Evolutionary conservation across 1,140 invertebrate species (phyloP).

Genomic region (Stegodyphus mimosarum): DNA sequence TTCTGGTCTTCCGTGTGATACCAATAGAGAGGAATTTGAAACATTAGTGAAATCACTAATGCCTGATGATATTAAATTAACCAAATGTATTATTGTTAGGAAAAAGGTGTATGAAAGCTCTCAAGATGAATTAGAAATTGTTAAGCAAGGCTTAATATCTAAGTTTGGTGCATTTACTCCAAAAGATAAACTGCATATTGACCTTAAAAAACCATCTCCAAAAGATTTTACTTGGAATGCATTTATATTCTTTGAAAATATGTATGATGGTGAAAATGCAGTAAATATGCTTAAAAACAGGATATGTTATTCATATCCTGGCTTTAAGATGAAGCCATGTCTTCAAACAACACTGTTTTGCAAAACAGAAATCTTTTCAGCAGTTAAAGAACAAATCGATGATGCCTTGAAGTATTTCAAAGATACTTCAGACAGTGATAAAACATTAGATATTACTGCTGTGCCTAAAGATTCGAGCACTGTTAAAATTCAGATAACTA

Average conservation of each 20-base stretch:
- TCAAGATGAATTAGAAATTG: background rate
- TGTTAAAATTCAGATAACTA: constrained; percentile 21
- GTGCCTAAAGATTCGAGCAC: background rate
- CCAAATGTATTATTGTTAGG: constrained; percentile 22
- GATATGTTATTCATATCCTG: background rate
- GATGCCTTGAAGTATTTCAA: constrained; percentile 50
- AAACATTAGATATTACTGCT: constrained; percentile 29
- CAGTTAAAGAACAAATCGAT: constrained; percentile 34
- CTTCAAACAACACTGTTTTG: constrained; percentile 31
- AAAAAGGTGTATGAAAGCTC: constrained; percentile 2
- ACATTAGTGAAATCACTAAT: background rate
- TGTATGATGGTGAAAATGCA: constrained; percentile 45
- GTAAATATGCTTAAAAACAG: constrained; percentile 30
- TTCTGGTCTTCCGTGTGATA: constrained; percentile 6
- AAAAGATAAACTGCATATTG: constrained; percentile 23
- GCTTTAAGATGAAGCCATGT: constrained; percentile 14
- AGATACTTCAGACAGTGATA: background rate
- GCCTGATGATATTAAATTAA: constrained; percentile 3
- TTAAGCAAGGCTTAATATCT: background rate
- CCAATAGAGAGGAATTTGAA: constrained; percentile 12
- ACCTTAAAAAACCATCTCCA: constrained; percentile 27
- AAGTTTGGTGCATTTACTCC: constrained; percentile 34
- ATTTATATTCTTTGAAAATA: constrained; percentile 36
- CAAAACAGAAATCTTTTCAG: constrained; percentile 37
- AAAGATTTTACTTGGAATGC: constrained; percentile 50